Conservation (phyloP, 2,888 invertebrate species). For the Creontiades dilutus region DNA sequence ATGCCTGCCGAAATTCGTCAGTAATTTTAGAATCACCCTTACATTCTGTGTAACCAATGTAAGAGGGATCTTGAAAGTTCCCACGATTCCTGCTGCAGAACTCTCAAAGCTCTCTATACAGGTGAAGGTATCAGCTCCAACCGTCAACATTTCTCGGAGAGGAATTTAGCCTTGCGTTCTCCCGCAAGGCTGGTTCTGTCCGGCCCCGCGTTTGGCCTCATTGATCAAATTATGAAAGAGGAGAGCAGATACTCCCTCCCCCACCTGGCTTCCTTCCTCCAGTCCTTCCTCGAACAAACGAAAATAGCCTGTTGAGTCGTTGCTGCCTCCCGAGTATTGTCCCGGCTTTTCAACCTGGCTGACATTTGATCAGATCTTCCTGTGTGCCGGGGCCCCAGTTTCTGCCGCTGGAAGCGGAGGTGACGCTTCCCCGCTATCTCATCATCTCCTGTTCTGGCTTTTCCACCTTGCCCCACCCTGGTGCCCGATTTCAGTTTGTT, state of each 20-base stretch:
- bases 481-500: slow-evolving; percentile 11
- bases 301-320: slow-evolving; percentile 7
- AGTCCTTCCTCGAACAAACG: slow-evolving; percentile 24
- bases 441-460: slow-evolving; percentile 25
- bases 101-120: too few relatives aligned
- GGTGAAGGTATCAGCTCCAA: not conserved
- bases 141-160: not conserved
- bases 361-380: slow-evolving; percentile 55
- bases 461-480: not conserved
- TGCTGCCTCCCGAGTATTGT: not conserved
- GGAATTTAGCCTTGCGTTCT: slow-evolving; percentile 36
- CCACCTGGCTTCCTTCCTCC: not conserved
- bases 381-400: slow-evolving; percentile 26
- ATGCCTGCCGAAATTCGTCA: too few relatives aligned
- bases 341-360: slow-evolving; percentile 22
- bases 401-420: not conserved
- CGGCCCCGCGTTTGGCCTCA: slow-evolving; percentile 14
- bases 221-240: slow-evolving; percentile 52
- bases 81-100: too few relatives aligned
- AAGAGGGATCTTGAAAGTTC: too few relatives aligned
- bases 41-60: too few relatives aligned
- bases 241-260: slow-evolving; percentile 12
- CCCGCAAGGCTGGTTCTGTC: slow-evolving; percentile 17
- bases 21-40: too few relatives aligned
- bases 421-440: slow-evolving; percentile 10